Evolutionary conservation across 2,113 vertebrate genomes (phyloP).

Genomic region (Nettapus auritus): DNA sequence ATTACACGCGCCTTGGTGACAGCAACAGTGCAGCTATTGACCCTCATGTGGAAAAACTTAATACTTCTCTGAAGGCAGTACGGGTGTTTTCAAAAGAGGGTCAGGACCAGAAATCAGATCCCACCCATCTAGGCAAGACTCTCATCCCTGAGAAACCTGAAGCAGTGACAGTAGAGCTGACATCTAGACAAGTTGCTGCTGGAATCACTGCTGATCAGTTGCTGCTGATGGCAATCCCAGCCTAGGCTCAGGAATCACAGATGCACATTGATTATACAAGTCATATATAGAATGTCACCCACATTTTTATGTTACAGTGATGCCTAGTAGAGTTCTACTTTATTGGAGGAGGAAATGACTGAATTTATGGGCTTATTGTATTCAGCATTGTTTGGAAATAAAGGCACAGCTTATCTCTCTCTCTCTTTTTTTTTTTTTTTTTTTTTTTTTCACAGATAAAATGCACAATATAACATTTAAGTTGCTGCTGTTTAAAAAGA

Average conservation of each 20-base stretch:
- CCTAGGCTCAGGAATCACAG: not conserved
- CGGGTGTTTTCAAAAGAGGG: not conserved
- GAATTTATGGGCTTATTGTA: not conserved
- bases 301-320: not conserved
- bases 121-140: not conserved
- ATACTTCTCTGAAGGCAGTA: not conserved
- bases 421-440: no score
- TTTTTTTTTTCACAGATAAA: not conserved
- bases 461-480: not conserved
- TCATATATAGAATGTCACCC: not conserved
- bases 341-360: not conserved
- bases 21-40: not conserved
- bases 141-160: not conserved
- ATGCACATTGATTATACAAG: conserved; percentile 16
- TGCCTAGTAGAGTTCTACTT: not conserved
- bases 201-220: no score
- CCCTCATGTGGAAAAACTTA: not conserved
- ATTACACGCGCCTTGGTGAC: not conserved
- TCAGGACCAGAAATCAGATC: not conserved
- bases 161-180: not conserved
- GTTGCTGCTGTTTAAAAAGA: not conserved
- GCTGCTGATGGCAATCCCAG: not conserved
- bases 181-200: not conserved
- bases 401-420: not conserved
- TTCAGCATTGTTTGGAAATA: conserved; percentile 17